Conservation (phyloP, 2,888 invertebrate species). For the Lasius fuliginosus region DNA sequence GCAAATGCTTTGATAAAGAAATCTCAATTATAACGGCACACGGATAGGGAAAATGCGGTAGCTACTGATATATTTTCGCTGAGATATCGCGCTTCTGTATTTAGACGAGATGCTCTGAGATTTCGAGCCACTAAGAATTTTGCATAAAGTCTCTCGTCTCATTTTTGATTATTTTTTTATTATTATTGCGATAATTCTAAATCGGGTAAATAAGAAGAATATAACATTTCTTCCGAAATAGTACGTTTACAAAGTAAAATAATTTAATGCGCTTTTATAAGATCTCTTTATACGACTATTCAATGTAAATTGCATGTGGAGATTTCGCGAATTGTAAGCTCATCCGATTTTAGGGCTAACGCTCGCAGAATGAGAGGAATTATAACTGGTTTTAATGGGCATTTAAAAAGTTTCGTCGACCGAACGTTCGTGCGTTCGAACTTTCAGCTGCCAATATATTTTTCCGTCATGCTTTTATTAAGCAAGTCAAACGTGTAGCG, state of each 20-base stretch:
- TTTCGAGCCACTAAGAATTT: not conserved
- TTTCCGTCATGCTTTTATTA: slow-evolving; percentile 30
- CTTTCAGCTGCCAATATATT: slow-evolving; percentile 40
- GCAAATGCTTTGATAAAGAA: slow-evolving; percentile 70
- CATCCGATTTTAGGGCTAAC: slow-evolving; percentile 5
- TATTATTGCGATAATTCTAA: not conserved
- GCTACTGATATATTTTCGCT: slow-evolving; percentile 22
- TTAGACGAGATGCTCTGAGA: not conserved
- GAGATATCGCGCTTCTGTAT: slow-evolving; percentile 11
- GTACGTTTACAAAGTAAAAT: not conserved
- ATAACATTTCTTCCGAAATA: not conserved
- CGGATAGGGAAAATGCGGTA: slow-evolving; percentile 15
- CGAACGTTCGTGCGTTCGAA: slow-evolving; percentile 18
- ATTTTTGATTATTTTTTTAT: not conserved
- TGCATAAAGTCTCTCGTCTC: not conserved
- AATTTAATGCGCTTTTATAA: not conserved
- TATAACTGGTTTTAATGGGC: slow-evolving; percentile 23
- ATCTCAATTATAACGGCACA: slow-evolving; percentile 69
- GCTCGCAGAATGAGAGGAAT: not conserved
- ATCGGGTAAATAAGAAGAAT: slow-evolving; percentile 26
- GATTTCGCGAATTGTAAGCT: not conserved
- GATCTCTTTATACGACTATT: not conserved
- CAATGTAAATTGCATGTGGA: not conserved
- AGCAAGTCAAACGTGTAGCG: slow-evolving; percentile 1
- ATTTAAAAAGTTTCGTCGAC: slow-evolving; percentile 45